These are phyloP conservation scores for Peromyscus attwateri DNA, from an alignment of 2,797 vertebrate genomes.

Conservation along the genomic window DNA sequence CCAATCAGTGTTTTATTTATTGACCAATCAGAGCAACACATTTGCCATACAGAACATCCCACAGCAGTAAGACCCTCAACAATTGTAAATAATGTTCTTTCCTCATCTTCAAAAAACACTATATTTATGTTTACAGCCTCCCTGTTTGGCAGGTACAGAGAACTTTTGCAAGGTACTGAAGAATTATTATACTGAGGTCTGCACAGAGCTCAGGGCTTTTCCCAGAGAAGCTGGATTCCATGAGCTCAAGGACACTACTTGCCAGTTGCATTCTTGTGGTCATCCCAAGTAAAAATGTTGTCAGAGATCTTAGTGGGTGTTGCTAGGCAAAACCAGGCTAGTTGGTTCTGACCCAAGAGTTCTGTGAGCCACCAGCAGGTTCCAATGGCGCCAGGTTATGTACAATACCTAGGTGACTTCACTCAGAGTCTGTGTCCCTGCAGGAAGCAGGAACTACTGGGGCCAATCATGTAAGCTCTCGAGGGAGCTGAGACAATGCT, in stretches of 20 bases:
- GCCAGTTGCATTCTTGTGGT: neutral
- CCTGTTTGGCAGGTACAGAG: neutral
- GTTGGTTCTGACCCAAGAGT: neutral
- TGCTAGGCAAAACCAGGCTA: neutral
- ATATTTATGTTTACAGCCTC: neutral
- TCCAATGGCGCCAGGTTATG: fast-evolving
- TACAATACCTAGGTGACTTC: no score
- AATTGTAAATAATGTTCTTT: neutral
- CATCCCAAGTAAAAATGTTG: neutral
- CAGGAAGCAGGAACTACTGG: no score
- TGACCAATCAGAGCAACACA: no score
- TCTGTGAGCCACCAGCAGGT: neutral
- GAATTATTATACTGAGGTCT: neutral
- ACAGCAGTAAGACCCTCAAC: no score
- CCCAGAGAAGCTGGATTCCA: neutral
- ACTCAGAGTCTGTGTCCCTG: neutral
- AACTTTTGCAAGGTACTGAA: neutral
- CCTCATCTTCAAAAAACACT: neutral
- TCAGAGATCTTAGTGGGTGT: no score
- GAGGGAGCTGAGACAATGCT: neutral
- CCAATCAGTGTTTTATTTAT: no score
- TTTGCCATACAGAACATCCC: no score
- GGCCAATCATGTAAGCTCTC: neutral
- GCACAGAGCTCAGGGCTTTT: fast-evolving
- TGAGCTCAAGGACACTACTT: neutral